These are phyloP conservation scores for Nephrocerus scutellatus DNA, from an alignment of 2,888 invertebrate species.

Conservation along the genomic window DNA sequence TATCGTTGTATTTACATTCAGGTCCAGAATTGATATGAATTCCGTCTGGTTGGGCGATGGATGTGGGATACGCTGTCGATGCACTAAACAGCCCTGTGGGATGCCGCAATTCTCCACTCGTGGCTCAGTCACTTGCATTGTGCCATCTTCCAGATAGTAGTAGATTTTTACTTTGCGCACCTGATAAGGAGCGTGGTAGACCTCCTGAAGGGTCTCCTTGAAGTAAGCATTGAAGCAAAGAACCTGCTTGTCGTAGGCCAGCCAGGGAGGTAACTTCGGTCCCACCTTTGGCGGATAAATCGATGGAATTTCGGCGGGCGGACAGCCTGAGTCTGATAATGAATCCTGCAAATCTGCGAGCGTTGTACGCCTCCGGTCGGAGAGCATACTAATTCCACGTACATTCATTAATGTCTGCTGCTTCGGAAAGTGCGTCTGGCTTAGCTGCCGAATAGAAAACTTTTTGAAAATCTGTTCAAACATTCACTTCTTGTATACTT, in stretches of 20 bases:
- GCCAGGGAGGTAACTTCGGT: conserved; percentile 73
- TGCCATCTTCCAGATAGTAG: conserved; percentile 86
- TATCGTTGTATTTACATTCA: conserved; percentile 77
- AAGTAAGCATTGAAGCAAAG: conserved; percentile 45
- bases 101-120: conserved; percentile 76
- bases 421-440: conserved; percentile 57
- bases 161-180: conserved; percentile 75
- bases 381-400: conserved; percentile 55
- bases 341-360: conserved; percentile 53
- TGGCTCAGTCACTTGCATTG: conserved; percentile 80
- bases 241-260: conserved; percentile 82
- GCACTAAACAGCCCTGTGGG: conserved; percentile 74
- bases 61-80: conserved; percentile 73
- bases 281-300: conserved; percentile 69
- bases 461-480: conserved; percentile 3
- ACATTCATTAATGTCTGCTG: conserved; percentile 57
- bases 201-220: conserved; percentile 62
- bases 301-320: conserved; percentile 56
- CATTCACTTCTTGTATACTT: conserved; percentile 38
- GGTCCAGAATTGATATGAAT: conserved; percentile 76
- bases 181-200: conserved; percentile 56
- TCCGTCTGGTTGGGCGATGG: conserved; percentile 65
- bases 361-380: conserved; percentile 56
- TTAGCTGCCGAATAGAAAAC: conserved; percentile 48
- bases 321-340: conserved; percentile 45